Evolutionary conservation across 2,797 vertebrate species (phyloP).

Genomic region (Phoeniculus purpureus): DNA sequence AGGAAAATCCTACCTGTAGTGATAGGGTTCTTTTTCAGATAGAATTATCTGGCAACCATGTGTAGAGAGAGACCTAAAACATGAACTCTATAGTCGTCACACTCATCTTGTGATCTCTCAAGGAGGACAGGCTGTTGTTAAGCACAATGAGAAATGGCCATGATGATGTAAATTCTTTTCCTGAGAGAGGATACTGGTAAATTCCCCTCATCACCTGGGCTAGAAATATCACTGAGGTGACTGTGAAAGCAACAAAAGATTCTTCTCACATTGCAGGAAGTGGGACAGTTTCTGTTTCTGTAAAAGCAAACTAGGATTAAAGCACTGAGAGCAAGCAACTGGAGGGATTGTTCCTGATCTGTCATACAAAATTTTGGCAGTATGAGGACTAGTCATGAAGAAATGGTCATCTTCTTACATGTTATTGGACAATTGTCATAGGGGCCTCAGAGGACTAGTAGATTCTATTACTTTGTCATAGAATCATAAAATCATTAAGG

Average conservation of each 20-base stretch:
- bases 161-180: not conserved
- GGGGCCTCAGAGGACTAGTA: not conserved
- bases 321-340: not conserved
- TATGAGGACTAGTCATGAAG: not conserved
- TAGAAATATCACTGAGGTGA: not conserved
- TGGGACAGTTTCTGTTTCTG: not conserved
- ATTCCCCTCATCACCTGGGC: not conserved
- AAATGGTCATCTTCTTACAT: not conserved
- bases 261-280: not conserved
- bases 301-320: not conserved
- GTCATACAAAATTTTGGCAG: not conserved
- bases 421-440: not conserved
- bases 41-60: rapidly evolving
- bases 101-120: not conserved
- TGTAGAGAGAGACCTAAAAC: not conserved
- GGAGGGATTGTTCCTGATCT: not conserved
- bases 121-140: not conserved
- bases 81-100: not conserved
- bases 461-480: too few relatives aligned
- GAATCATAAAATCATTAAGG: too few relatives aligned
- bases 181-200: not conserved
- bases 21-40: not conserved
- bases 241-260: not conserved
- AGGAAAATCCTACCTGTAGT: not conserved
- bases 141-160: not conserved